These are phyloP conservation scores for Scalopus aquaticus DNA, from an alignment of 2,113 vertebrate species.

Conservation along the genomic window DNA sequence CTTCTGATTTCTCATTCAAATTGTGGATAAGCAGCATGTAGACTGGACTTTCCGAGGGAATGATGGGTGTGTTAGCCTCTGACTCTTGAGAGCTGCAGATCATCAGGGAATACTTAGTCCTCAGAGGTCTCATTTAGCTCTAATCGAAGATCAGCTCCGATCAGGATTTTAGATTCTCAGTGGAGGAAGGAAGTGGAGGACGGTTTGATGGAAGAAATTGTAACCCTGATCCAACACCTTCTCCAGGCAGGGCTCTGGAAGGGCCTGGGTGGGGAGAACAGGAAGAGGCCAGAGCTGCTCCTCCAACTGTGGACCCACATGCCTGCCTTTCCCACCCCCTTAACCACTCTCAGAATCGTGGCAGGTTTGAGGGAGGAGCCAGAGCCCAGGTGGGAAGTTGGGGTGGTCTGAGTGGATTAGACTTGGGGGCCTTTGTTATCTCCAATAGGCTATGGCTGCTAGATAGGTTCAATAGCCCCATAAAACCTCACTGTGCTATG, in stretches of 20 bases:
- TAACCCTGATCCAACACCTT: not conserved
- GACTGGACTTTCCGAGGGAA: not conserved
- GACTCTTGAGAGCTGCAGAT: not conserved
- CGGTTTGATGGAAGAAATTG: not conserved
- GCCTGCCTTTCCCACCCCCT: not conserved
- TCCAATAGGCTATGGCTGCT: not conserved
- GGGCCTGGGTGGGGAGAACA: too few species aligned
- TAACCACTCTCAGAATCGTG: not conserved
- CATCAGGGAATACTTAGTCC: not conserved
- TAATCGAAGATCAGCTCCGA: not conserved
- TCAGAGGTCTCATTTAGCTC: not conserved
- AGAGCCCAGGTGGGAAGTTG: conserved; percentile 13
- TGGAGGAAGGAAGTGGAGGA: not conserved
- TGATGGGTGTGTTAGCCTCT: not conserved
- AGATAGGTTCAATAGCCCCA: conserved; percentile 45
- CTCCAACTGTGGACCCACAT: not conserved
- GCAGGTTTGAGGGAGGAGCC: not conserved
- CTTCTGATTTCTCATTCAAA: not conserved
- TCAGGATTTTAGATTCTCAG: not conserved
- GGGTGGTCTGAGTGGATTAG: not conserved
- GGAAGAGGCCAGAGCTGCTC: not conserved
- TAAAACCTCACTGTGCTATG: conserved; percentile 40
- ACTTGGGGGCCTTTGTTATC: conserved; percentile 50
- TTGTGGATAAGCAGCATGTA: not conserved
- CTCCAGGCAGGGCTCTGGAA: not conserved